A percentile compares a stretch with the other conserved stretches of the same genome.
phyloP scores from a whole-genome alignment of 2,888 invertebrate genomes.

The Papilio gigon region DNA sequence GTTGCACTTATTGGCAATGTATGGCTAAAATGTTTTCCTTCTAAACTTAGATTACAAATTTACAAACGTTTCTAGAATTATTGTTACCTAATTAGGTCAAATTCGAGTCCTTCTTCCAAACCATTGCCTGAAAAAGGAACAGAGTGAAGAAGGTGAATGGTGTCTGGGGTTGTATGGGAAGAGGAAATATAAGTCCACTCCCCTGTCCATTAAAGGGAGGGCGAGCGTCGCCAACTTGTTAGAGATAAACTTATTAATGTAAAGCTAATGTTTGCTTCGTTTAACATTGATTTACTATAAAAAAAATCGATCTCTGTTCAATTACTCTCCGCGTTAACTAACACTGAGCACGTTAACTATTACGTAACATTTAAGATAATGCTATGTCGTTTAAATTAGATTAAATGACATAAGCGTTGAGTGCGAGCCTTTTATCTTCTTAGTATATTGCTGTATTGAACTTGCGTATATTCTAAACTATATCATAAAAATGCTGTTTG shows the following conservation, averaged over 20 bases:
- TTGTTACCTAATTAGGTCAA: background rate
- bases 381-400: slow-evolving; percentile 9
- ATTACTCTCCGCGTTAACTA: background rate
- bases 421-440: background rate
- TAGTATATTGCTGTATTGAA: slow-evolving; percentile 1
- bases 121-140: too few relatives aligned
- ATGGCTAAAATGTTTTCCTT: background rate
- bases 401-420: background rate
- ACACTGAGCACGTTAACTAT: background rate
- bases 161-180: too few relatives aligned
- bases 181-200: too few relatives aligned
- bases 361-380: slow-evolving; percentile 15
- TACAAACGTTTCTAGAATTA: background rate
- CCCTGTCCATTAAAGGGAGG: too few relatives aligned
- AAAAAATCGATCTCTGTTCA: background rate
- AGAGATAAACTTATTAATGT: too few relatives aligned
- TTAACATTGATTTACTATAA: too few relatives aligned
- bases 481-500: background rate
- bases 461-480: background rate
- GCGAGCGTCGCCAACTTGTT: too few relatives aligned
- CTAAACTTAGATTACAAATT: background rate
- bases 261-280: too few relatives aligned
- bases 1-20: background rate
- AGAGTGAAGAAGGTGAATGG: too few relatives aligned
- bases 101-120: too few relatives aligned